Percentiles rank a stretch among this genome's conserved stretches.
Conservation (phyloP, 1,140 invertebrate genomes). For the Matsumurasca onukii region DNA sequence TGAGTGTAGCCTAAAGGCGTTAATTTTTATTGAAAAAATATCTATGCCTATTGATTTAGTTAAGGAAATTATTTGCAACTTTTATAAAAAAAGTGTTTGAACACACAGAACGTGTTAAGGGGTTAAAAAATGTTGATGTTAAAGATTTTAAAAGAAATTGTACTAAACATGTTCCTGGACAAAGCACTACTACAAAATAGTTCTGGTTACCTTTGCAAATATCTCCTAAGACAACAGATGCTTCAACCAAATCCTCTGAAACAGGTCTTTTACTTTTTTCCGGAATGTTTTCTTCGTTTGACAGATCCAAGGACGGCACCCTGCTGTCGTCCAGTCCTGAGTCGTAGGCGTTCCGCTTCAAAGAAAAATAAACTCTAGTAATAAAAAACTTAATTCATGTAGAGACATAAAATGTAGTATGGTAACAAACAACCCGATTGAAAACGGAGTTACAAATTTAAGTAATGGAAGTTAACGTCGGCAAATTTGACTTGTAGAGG, state of each 20-base stretch:
- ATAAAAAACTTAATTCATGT: not conserved
- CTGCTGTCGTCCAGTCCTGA: not conserved
- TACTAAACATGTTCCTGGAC: no score
- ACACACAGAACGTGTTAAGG: no score
- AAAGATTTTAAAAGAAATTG: no score
- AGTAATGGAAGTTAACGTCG: no score
- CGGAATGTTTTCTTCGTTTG: not conserved
- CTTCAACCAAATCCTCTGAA: not conserved
- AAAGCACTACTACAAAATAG: no score
- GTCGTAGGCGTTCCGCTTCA: not conserved
- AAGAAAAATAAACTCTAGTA: not conserved
- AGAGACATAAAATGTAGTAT: not conserved
- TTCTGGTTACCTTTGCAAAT: not conserved
- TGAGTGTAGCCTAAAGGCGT: no score
- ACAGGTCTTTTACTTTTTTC: not conserved
- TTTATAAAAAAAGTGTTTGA: no score
- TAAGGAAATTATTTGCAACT: no score
- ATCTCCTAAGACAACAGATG: conserved; percentile 2
- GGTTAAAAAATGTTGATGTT: no score
- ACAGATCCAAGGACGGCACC: not conserved
- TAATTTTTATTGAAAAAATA: no score
- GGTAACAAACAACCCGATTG: not conserved
- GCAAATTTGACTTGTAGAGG: no score
- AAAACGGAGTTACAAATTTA: not conserved
- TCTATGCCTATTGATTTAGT: no score